Conservation (phyloP, 2,888 invertebrate species). For the Rutpela maculata region DNA sequence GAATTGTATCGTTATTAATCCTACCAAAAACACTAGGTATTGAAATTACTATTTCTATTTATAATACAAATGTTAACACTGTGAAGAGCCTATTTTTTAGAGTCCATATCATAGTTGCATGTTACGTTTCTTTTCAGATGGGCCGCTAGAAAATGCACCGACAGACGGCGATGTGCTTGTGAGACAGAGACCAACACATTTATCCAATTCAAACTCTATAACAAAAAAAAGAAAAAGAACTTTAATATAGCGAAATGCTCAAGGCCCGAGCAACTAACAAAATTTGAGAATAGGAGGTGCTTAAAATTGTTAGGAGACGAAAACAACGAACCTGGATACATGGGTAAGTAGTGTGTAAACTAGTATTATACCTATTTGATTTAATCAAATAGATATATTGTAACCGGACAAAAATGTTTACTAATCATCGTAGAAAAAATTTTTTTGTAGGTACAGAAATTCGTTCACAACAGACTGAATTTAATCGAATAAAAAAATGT, state of each 20-base stretch:
- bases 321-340: slow-evolving; percentile 44
- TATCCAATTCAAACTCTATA: slow-evolving; percentile 54
- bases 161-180: slow-evolving; percentile 80
- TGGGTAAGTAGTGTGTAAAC: slow-evolving; percentile 40
- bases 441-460: no score
- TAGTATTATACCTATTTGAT: no score
- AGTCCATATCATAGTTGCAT: no score
- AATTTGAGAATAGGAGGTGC: slow-evolving; percentile 58
- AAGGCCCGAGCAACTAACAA: slow-evolving; percentile 52
- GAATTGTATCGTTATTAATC: slow-evolving; percentile 66
- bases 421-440: no score
- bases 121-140: slow-evolving; percentile 74
- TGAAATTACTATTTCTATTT: not conserved
- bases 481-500: no score
- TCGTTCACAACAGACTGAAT: no score
- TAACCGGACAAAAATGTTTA: no score
- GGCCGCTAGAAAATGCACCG: slow-evolving; percentile 79
- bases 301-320: slow-evolving; percentile 54
- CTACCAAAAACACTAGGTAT: slow-evolving; percentile 16
- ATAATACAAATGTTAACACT: not conserved
- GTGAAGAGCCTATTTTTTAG: no score
- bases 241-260: slow-evolving; percentile 60
- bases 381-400: no score
- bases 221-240: slow-evolving; percentile 52
- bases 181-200: slow-evolving; percentile 69